Conservation (phyloP, 2,888 invertebrate genomes). For the Carabus problematicus region DNA sequence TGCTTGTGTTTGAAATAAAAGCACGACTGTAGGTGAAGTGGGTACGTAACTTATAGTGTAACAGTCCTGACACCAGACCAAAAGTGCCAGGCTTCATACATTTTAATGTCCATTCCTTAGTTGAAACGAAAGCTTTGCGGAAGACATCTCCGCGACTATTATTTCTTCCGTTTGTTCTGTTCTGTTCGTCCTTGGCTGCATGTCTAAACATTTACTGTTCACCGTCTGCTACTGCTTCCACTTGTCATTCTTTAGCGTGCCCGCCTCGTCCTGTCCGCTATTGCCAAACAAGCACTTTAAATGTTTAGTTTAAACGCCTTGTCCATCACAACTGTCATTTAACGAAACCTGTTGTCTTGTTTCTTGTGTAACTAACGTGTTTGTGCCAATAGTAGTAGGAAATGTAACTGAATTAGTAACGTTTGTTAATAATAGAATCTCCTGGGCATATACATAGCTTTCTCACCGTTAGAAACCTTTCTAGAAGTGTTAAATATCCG, state of each 20-base stretch:
- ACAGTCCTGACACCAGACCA: constrained; percentile 25
- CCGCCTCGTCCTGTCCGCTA: constrained; percentile 13
- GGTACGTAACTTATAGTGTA: constrained; percentile 31
- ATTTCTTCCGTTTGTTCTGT: constrained; percentile 9
- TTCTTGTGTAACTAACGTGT: too few relatives aligned
- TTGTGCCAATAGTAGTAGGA: too few relatives aligned
- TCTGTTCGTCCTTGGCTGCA: constrained; percentile 2
- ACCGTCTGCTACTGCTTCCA: background rate
- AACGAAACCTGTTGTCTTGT: constrained; percentile 15
- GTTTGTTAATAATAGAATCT: too few relatives aligned
- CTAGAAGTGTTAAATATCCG: too few relatives aligned
- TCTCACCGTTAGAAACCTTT: too few relatives aligned
- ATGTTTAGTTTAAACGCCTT: constrained; percentile 37
- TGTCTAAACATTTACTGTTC: constrained; percentile 21
- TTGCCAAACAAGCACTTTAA: constrained; percentile 33
- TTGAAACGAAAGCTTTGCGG: constrained; percentile 2
- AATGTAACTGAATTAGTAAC: too few relatives aligned
- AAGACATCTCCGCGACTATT: constrained; percentile 18
- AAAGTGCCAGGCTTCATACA: constrained; percentile 34
- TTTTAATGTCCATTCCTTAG: constrained; percentile 27
- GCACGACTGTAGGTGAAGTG: constrained; percentile 27
- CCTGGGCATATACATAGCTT: too few relatives aligned
- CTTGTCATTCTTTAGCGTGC: constrained; percentile 12
- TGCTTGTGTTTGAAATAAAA: constrained; percentile 25
- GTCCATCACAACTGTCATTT: constrained; percentile 36